Evolutionary conservation across 2,113 vertebrate species (phyloP).

Genomic region (Apus apus): DNA sequence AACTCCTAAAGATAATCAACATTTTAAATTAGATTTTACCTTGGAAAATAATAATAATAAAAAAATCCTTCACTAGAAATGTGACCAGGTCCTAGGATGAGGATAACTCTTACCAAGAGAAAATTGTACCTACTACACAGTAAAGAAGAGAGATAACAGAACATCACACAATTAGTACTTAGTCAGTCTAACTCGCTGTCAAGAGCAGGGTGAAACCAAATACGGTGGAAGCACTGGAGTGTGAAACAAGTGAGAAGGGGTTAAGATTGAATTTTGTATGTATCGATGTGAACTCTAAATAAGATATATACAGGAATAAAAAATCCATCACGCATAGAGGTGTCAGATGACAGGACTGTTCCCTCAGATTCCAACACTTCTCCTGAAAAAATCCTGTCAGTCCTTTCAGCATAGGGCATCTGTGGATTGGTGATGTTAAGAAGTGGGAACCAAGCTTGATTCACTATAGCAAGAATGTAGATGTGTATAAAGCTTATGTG

Average conservation of each 20-base stretch:
- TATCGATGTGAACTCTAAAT: not conserved
- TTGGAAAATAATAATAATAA: not conserved
- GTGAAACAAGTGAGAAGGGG: not conserved
- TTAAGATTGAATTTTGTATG: not conserved
- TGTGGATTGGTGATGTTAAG: not conserved
- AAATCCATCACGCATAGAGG: not conserved
- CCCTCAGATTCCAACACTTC: not conserved
- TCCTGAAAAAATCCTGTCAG: not conserved
- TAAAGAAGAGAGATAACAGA: not conserved
- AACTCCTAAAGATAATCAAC: not conserved
- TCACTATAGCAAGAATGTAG: not conserved
- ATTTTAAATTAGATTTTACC: not conserved
- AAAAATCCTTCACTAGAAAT: not conserved
- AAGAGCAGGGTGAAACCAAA: not conserved
- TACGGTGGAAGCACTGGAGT: not conserved
- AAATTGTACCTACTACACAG: not conserved
- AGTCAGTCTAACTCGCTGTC: not conserved
- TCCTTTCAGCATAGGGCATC: not conserved
- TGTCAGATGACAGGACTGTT: not conserved
- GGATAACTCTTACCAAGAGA: not conserved
- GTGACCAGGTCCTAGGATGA: not conserved
- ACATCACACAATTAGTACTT: not conserved
- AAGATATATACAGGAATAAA: not conserved
- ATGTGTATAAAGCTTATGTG: not conserved
- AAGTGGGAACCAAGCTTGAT: not conserved